These are phyloP conservation scores for Diplosoma virens DNA, from an alignment of 23 tunicate genomes.

Conservation along the genomic window DNA sequence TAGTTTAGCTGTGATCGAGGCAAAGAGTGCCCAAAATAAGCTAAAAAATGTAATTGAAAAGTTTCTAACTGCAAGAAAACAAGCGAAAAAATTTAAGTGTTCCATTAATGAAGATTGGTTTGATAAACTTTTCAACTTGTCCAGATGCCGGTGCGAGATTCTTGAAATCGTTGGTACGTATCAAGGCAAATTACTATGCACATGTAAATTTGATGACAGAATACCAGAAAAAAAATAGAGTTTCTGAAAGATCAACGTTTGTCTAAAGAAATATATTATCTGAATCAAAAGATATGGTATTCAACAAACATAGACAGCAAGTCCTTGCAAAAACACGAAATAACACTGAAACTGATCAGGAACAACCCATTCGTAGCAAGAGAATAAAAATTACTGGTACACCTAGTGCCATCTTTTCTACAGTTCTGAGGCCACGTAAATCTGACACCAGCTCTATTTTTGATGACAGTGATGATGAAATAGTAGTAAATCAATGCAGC, in stretches of 20 bases:
- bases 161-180: neutral
- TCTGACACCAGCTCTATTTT: neutral
- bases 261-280: neutral
- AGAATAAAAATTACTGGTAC: neutral
- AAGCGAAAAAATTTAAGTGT: neutral
- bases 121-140: conserved; percentile 10
- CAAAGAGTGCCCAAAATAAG: neutral
- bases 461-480: neutral
- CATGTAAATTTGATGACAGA: neutral
- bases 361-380: neutral
- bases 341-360: neutral
- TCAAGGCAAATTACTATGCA: conserved; percentile 8
- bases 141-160: conserved; percentile 1
- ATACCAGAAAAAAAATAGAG: neutral
- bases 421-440: neutral
- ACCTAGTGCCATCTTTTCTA: neutral
- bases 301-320: too few relatives aligned
- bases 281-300: too few relatives aligned
- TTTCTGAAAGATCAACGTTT: neutral
- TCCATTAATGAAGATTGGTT: neutral
- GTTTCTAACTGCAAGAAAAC: neutral
- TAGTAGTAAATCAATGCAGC: too few relatives aligned
- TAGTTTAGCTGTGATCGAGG: neutral
- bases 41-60: neutral
- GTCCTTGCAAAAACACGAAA: neutral